Conservation (phyloP, 2,113 vertebrate genomes). For the Cromileptes altivelis region DNA sequence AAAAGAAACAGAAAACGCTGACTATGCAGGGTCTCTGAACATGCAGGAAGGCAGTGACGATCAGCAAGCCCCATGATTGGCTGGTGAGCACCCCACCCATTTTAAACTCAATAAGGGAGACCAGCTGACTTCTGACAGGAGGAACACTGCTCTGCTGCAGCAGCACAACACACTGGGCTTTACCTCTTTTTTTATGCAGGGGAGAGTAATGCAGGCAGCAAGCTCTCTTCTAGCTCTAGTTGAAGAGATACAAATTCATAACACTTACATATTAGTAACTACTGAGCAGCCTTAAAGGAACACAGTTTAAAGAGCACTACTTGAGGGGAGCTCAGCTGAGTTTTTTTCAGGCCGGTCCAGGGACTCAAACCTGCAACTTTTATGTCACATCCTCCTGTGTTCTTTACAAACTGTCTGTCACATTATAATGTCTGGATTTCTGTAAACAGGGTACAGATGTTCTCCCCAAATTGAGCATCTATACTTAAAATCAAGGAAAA, state of each 20-base stretch:
- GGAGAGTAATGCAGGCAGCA: neutral
- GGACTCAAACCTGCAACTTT: neutral
- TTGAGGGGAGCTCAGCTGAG: neutral
- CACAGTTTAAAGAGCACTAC: neutral
- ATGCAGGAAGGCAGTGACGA: slow-evolving; percentile 24
- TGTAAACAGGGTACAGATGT: neutral
- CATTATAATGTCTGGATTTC: neutral
- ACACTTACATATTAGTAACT: neutral
- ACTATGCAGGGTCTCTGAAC: slow-evolving; percentile 34
- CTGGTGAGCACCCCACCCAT: slow-evolving; percentile 55
- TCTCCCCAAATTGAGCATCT: too few relatives aligned
- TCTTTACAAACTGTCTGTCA: neutral
- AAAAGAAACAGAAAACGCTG: slow-evolving; percentile 41
- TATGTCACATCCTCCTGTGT: neutral
- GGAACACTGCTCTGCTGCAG: slow-evolving; percentile 5
- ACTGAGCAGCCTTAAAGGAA: neutral
- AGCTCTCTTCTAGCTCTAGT: neutral
- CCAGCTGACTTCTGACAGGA: slow-evolving; percentile 31
- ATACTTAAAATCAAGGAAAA: too few relatives aligned
- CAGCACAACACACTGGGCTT: neutral
- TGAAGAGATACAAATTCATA: neutral
- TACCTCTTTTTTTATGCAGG: neutral
- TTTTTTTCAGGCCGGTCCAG: neutral
- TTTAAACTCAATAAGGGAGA: neutral
- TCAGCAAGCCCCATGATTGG: slow-evolving; percentile 55